A percentile compares a stretch with the other conserved stretches of the same genome.
Evolutionary conservation across 2,888 invertebrate genomes (phyloP).

Genomic region (Furcula furcula): DNA sequence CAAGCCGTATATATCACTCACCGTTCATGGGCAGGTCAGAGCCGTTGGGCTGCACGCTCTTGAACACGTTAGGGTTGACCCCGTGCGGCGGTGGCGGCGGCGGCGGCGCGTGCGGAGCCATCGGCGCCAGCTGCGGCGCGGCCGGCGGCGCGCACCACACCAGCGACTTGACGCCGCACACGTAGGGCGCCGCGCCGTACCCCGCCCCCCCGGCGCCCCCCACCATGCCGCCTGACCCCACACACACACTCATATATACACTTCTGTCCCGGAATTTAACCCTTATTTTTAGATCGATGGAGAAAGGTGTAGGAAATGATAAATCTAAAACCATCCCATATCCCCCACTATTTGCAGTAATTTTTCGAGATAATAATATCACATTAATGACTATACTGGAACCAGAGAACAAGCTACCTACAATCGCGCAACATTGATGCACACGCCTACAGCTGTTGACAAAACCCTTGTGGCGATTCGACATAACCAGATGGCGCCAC

Average conservation of each 20-base stretch:
- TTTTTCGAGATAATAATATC: no score
- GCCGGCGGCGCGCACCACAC: conserved; percentile 47
- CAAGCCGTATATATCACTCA: no score
- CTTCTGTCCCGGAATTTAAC: not conserved
- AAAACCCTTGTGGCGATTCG: no score
- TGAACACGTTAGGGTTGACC: conserved; percentile 55
- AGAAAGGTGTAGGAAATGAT: no score
- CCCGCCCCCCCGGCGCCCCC: conserved; percentile 17
- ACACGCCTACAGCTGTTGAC: no score
- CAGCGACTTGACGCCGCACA: conserved; percentile 52
- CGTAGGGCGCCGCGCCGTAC: conserved; percentile 38
- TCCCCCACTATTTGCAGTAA: no score
- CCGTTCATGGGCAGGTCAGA: conserved; percentile 82
- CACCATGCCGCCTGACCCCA: conserved; percentile 13
- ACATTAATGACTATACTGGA: no score
- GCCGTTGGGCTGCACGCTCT: conserved; percentile 76
- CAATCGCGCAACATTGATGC: no score
- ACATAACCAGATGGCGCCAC: no score
- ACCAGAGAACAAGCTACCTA: no score
- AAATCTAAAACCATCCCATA: no score
- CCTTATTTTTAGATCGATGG: no score
- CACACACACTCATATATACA: not conserved
- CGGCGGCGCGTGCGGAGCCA: conserved; percentile 22
- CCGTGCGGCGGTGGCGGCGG: conserved; percentile 42
- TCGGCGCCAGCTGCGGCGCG: conserved; percentile 5